Evolutionary conservation across 1,140 invertebrate genomes (phyloP).

Genomic region (Pseudachorutes palmiensis): DNA sequence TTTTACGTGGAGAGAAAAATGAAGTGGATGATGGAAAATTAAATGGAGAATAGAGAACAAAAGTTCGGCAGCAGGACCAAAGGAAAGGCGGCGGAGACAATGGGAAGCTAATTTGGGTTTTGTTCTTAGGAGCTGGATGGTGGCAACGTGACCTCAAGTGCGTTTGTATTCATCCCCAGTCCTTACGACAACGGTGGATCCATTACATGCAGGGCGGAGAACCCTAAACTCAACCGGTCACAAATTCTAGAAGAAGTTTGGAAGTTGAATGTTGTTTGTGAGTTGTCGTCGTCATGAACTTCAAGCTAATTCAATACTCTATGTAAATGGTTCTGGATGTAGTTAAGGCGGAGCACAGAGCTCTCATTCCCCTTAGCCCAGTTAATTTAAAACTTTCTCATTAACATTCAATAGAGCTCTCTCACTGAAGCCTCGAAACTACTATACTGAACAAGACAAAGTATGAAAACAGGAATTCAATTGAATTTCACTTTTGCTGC

Average conservation of each 20-base stretch:
- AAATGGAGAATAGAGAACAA: no score
- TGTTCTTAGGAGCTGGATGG: constrained; percentile 71
- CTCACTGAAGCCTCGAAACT: no score
- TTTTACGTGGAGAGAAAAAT: not conserved
- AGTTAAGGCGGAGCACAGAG: not conserved
- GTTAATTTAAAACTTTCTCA: not conserved
- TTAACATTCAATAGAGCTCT: not conserved
- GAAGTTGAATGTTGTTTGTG: constrained; percentile 79
- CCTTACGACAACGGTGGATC: constrained; percentile 70
- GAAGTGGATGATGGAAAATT: no score
- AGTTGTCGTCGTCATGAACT: constrained; percentile 47
- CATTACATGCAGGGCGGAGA: constrained; percentile 76
- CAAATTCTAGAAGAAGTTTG: constrained; percentile 66
- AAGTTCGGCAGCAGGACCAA: no score
- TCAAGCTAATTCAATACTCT: not conserved
- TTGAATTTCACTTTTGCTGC: not conserved
- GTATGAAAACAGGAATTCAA: not conserved
- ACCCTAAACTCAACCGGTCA: constrained; percentile 71
- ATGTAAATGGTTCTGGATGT: not conserved
- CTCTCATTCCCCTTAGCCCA: not conserved
- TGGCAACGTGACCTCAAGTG: constrained; percentile 74
- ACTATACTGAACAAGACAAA: not conserved
- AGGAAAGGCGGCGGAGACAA: no score
- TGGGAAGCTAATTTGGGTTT: no score
- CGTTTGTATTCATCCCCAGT: constrained; percentile 63